phyloP scores from a whole-genome alignment of 1,140 invertebrate species.

The Dolichoris vasculosae region DNA sequence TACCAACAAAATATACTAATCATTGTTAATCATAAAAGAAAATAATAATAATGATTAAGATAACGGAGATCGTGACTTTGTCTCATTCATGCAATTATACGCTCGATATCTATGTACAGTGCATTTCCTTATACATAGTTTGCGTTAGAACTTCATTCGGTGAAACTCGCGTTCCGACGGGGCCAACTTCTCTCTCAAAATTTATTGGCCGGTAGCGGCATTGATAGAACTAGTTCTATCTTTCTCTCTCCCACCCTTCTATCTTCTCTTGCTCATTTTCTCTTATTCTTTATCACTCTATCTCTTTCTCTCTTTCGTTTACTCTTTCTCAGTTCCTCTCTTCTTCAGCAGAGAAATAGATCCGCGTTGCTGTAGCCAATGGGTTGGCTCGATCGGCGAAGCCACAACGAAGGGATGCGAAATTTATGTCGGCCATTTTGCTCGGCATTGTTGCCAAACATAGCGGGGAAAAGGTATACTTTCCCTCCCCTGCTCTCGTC shows the following conservation, averaged over 20 bases:
- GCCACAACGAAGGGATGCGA: constrained; percentile 39
- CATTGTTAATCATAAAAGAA: neutral
- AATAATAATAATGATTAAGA: neutral
- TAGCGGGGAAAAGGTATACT: neutral
- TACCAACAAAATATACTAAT: no score
- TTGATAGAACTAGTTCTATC: constrained; percentile 32
- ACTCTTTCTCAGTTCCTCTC: neutral
- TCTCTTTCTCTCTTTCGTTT: constrained; percentile 1
- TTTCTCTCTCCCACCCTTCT: neutral
- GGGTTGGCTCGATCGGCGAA: constrained; percentile 34
- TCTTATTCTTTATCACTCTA: neutral
- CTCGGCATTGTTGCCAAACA: constrained; percentile 45
- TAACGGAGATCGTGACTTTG: neutral
- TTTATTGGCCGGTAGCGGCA: constrained; percentile 44
- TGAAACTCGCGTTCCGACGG: constrained; percentile 24
- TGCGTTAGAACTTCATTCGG: neutral
- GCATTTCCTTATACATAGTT: neutral
- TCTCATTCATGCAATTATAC: neutral
- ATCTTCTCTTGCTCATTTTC: neutral
- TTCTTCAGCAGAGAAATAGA: constrained; percentile 31
- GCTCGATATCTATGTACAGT: neutral
- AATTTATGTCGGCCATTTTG: constrained; percentile 54
- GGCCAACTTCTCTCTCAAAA: neutral
- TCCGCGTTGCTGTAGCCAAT: constrained; percentile 17
- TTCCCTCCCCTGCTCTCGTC: neutral